phyloP scores from a whole-genome alignment of 2,888 invertebrate species.

The Noctua janthina region DNA sequence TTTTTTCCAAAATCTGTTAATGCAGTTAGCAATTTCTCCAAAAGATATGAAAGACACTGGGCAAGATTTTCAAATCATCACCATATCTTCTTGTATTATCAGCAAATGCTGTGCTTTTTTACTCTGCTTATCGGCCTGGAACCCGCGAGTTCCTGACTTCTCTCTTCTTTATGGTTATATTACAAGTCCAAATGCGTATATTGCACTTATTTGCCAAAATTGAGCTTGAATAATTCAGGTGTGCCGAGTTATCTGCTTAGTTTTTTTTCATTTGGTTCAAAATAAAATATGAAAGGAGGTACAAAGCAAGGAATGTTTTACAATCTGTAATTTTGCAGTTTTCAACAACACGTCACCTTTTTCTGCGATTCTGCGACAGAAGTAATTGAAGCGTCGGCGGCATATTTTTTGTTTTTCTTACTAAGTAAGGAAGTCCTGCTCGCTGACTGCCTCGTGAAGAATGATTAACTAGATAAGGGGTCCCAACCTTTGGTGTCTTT shows the following conservation, averaged over 20 bases:
- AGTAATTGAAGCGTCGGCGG: slow-evolving; percentile 22
- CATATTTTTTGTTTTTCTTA: slow-evolving; percentile 10
- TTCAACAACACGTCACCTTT: slow-evolving; percentile 18
- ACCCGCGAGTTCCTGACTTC: not conserved
- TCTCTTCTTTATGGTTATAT: slow-evolving; percentile 11
- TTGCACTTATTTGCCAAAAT: not conserved
- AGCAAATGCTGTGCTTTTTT: not conserved
- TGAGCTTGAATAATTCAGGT: not conserved
- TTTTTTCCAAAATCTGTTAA: not conserved
- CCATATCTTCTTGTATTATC: not conserved
- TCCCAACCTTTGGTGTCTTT: not conserved
- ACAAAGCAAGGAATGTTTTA: slow-evolving; percentile 23
- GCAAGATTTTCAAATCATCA: not conserved
- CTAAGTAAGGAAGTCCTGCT: slow-evolving; percentile 10
- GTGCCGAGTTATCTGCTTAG: not conserved
- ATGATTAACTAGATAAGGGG: slow-evolving; percentile 15
- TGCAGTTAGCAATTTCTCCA: not conserved
- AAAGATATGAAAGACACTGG: not conserved
- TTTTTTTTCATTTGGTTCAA: not conserved
- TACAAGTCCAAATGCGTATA: not conserved
- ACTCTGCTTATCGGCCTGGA: not conserved
- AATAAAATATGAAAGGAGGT: not conserved
- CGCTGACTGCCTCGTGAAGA: slow-evolving; percentile 2
- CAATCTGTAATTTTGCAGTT: slow-evolving; percentile 53
- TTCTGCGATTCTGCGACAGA: slow-evolving; percentile 35